A percentile compares a stretch with the other conserved stretches of the same genome.
phyloP scores from a whole-genome alignment of 2,113 vertebrate species.

The Tychaedon coryphoeus region DNA sequence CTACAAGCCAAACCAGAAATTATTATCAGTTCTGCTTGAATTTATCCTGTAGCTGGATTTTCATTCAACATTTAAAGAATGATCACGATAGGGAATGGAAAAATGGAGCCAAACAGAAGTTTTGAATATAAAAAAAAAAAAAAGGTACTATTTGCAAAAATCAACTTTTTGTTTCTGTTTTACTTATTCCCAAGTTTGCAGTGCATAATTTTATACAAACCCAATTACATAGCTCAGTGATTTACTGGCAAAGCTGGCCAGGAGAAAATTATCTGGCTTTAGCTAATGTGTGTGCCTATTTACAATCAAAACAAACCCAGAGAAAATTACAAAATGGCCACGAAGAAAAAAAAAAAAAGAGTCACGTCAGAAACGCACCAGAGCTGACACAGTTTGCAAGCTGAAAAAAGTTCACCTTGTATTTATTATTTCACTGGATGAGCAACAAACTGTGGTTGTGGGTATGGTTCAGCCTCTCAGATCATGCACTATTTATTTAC shows the following conservation, averaged over 20 bases:
- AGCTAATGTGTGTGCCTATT: slow-evolving; percentile 50
- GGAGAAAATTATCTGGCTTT: slow-evolving; percentile 60
- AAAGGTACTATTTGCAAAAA: background rate
- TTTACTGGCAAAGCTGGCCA: slow-evolving; percentile 68
- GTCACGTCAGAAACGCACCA: background rate
- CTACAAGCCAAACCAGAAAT: slow-evolving; percentile 34
- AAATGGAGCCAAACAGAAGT: background rate
- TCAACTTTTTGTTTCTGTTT: slow-evolving; percentile 2
- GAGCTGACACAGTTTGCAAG: background rate
- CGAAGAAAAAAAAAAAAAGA: background rate
- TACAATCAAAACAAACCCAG: slow-evolving; percentile 57
- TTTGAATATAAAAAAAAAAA: background rate
- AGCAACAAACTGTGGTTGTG: background rate
- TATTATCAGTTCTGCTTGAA: background rate
- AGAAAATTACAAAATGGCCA: slow-evolving; percentile 37
- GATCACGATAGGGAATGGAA: background rate
- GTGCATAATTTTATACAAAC: slow-evolving; percentile 58
- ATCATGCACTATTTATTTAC: background rate
- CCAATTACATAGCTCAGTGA: slow-evolving; percentile 72
- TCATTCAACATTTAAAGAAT: background rate
- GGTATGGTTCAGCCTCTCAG: background rate
- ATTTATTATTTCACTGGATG: background rate
- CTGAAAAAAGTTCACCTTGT: background rate
- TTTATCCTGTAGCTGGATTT: background rate
- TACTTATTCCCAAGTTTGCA: slow-evolving; percentile 38